These are phyloP conservation scores for Peromyscus nudipes DNA, from an alignment of 2,797 vertebrate species.

Conservation along the genomic window DNA sequence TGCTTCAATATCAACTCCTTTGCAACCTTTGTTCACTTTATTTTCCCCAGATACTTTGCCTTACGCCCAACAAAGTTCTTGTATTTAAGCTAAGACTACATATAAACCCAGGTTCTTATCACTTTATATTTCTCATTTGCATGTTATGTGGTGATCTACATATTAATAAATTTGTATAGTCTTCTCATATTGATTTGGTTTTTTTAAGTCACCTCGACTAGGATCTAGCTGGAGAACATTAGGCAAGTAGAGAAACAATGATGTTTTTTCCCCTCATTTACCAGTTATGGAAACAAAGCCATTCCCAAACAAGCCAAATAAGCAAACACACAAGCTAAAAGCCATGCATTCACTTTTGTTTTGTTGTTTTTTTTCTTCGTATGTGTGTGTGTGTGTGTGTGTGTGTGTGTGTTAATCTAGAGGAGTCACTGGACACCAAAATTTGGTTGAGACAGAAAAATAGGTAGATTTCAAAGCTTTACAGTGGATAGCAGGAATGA, in stretches of 20 bases:
- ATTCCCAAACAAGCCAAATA: background rate
- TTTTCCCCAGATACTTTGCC: background rate
- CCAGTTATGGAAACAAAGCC: background rate
- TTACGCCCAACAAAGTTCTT: background rate
- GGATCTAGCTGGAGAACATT: background rate
- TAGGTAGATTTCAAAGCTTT: background rate
- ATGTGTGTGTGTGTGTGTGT: too few relatives aligned
- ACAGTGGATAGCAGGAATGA: background rate
- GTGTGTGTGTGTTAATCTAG: background rate
- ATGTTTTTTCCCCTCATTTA: background rate
- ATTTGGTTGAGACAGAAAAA: background rate
- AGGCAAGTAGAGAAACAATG: background rate
- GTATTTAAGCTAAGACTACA: background rate
- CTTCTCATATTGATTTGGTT: background rate
- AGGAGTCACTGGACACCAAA: rapidly evolving
- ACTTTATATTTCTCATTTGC: background rate
- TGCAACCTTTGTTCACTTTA: too few relatives aligned
- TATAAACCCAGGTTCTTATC: background rate
- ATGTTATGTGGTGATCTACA: background rate
- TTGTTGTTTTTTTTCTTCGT: background rate
- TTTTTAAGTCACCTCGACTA: background rate
- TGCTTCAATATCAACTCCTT: background rate
- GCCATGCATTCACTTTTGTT: background rate
- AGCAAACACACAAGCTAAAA: background rate
- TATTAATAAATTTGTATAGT: background rate